Conservation (phyloP, 2,888 invertebrate genomes). For the Chromoteleia sp. region DNA sequence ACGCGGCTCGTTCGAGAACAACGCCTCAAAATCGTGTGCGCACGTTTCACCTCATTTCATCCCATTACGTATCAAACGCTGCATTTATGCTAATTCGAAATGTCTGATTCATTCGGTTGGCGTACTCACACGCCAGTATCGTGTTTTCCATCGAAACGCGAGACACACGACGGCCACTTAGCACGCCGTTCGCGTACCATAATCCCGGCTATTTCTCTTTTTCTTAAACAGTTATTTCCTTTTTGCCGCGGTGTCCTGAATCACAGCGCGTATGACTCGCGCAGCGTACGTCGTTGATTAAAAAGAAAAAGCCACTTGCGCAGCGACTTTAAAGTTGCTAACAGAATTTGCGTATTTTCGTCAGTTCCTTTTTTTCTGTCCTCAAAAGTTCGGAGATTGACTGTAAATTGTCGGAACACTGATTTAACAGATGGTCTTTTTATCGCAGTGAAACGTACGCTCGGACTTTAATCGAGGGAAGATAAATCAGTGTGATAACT, state of each 20-base stretch:
- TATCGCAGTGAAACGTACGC: background rate
- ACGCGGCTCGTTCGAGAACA: constrained; percentile 19
- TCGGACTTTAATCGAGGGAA: background rate
- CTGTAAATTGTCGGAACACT: background rate
- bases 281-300: background rate
- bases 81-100: constrained; percentile 62
- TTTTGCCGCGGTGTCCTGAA: constrained; percentile 60
- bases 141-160: constrained; percentile 44
- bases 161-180: constrained; percentile 49
- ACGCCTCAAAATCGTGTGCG: constrained; percentile 48
- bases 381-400: background rate
- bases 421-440: background rate
- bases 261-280: constrained; percentile 15
- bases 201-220: constrained; percentile 57
- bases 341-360: background rate
- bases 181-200: constrained; percentile 45
- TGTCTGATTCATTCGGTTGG: constrained; percentile 51
- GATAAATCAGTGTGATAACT: background rate
- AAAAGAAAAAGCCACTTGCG: too few relatives aligned
- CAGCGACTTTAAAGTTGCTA: too few relatives aligned
- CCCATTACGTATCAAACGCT: constrained; percentile 62
- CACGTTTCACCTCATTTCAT: constrained; percentile 67
- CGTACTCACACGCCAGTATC: constrained; percentile 24
- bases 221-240: constrained; percentile 67
- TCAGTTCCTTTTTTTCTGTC: too few relatives aligned